Base-by-base conservation (phyloP, 2,888 invertebrate species). In the Drosophila demipolita region DNA sequence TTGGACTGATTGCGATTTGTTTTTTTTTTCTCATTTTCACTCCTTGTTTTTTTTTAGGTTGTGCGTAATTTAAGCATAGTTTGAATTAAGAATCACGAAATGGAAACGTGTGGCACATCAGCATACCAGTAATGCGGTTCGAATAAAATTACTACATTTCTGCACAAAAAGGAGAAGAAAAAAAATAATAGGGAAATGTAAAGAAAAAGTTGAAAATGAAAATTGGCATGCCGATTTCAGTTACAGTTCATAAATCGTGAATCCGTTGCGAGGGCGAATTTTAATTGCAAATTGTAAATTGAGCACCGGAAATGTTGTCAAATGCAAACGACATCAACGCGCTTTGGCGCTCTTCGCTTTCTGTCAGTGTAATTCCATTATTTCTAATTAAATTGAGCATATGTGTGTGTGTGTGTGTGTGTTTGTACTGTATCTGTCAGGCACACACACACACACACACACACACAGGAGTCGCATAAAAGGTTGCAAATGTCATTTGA, bases 331-430 rank as follows among this genome's bases (percentile, higher is more conserved):
- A 65, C 17, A 50, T 40, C n/a, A 55, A n/a, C 17, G n/a, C n/a
- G 49, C 57, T 48, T 26, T 68, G 66, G 17, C 8, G 15, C 32
- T 20, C 29, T 12, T 33, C 5, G 3, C n/a, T 38, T 12, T 7
- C 23, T 20, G n/a, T 53, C 32, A 63, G 54, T 60, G 53, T 67
- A 73, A 68, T 69, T 73, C 53, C 64, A 68, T 80, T 81, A 65
- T 50, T 66, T 80, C 64, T 82, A 74, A 82, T 80, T 82, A 82
- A 78, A 80, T 82, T 73, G 57, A 38, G 12, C 58, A 62, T 52
- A 29, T 11, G 6, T 29, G 5, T 29, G 3, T 48, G 23, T 42
- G 11, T 54, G 15, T 62, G 49, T 66, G 17, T 63, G 50, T 26
- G 15, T 29, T 12, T 38, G 20, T 38, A 6, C 70, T 58, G 66